Evolutionary conservation across 1,140 invertebrate species (phyloP).

Genomic region (Drosophila tristis): DNA sequence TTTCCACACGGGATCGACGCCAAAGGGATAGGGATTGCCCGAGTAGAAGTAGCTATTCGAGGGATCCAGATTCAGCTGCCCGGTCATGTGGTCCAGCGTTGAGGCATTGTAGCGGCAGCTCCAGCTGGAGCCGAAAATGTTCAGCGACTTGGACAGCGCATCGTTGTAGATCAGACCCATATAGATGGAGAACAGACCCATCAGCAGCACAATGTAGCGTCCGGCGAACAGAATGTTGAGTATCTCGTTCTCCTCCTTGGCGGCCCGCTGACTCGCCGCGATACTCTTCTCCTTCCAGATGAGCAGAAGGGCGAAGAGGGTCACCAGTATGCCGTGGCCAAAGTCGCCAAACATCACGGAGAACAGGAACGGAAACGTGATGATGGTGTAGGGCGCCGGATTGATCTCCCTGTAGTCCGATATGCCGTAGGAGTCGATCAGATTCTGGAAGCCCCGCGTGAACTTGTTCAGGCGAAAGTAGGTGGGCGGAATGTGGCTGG

Average conservation of each 20-base stretch:
- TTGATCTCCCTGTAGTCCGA: slow-evolving; percentile 91
- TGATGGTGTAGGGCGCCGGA: slow-evolving; percentile 89
- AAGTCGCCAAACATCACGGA: slow-evolving; percentile 91
- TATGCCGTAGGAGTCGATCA: slow-evolving; percentile 94
- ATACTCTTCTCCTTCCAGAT: slow-evolving; percentile 89
- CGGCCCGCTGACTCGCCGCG: slow-evolving; percentile 88
- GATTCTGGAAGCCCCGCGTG: slow-evolving; percentile 91
- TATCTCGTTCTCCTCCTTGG: slow-evolving; percentile 94
- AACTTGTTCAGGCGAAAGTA: slow-evolving; percentile 93
- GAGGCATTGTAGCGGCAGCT: slow-evolving; percentile 88
- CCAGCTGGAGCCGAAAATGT: slow-evolving; percentile 96
- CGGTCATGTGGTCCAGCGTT: slow-evolving; percentile 70
- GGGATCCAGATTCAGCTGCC: slow-evolving; percentile 88
- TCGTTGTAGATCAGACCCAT: slow-evolving; percentile 99
- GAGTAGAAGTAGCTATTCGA: slow-evolving; percentile 88
- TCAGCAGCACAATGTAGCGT: slow-evolving; percentile 97
- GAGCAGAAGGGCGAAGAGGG: slow-evolving; percentile 86
- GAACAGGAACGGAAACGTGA: slow-evolving; percentile 91
- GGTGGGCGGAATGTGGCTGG: slow-evolving; percentile 89
- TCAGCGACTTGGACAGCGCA: slow-evolving; percentile 96
- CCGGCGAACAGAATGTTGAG: slow-evolving; percentile 98
- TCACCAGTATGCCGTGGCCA: slow-evolving; percentile 89
- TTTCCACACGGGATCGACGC: slow-evolving; percentile 93
- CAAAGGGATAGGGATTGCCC: slow-evolving; percentile 82
- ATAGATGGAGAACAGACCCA: slow-evolving; percentile 99